Base-by-base conservation (phyloP, 1,140 invertebrate species). In the Drosophila sucinea region DNA sequence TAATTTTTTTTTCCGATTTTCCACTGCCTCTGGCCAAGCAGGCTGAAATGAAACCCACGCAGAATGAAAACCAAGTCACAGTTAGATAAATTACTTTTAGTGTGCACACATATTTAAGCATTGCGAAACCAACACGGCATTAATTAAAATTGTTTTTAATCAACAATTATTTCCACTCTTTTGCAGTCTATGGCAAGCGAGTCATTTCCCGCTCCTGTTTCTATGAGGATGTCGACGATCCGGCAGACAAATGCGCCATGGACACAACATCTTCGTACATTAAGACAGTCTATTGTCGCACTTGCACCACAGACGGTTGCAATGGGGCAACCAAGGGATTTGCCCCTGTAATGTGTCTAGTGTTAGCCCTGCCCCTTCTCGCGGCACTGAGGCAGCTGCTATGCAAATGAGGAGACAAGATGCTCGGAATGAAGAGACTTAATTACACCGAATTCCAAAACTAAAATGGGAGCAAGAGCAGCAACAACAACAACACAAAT, bases 201-300 rank as follows among this genome's bases (percentile, higher is more conserved):
- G 90, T 92, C 33, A 84, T 92, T 68, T 84, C 90, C 2, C 91
- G 91, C 25, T 92, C 91, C 60, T 92, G 91, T 30, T 92, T 91
- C 65, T 92, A 91, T 40, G 91, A 92, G 75, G 91, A 92, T 63
- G 62, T 90, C 11, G 90, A 90, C 60, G 91, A 91, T 60, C 72
- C 91, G 60, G 70, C 89, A 32, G 91, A 92, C 67, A 89, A 89
- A 58, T 92, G 91, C 60, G 79, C 81, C 40, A 90, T 83, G 60
- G 90, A 89, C 57, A 90, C 85, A 17, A 90, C 89, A 40, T 92
- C 91, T n/a, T 92, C 91, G 17, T 92, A 92, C 62, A 91, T 91
- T 11, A 92, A 91, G 73, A 92, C 90, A 38, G 71, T 91, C 40
- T 92, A 79, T 54, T 92, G 91, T 80, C 83, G 86, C 74, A 92